Percentiles rank a stretch among this genome's conserved stretches.
Conservation (phyloP, 1,140 invertebrate species). For the Orius insidiosus region DNA sequence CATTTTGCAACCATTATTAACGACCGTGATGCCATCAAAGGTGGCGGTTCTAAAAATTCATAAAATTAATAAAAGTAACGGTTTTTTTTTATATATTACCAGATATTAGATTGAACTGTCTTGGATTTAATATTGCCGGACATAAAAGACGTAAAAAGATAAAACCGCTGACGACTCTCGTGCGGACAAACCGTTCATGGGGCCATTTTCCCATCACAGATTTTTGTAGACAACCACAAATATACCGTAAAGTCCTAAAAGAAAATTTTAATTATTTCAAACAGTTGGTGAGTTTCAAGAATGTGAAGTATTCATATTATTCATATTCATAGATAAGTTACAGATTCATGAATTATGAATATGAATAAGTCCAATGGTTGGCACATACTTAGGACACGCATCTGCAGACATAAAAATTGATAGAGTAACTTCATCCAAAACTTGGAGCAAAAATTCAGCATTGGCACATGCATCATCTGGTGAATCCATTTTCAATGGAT, state of each 20-base stretch:
- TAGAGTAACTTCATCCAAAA: constrained; percentile 76
- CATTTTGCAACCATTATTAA: constrained; percentile 71
- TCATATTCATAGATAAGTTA: too few species aligned
- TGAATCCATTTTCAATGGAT: constrained; percentile 89
- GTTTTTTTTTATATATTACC: constrained; percentile 26
- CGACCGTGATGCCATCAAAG: constrained; percentile 67
- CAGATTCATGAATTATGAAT: too few species aligned
- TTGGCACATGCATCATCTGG: constrained; percentile 85
- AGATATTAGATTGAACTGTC: constrained; percentile 78
- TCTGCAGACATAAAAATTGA: constrained; percentile 87
- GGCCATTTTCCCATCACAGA: constrained; percentile 84
- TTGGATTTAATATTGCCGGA: constrained; percentile 85
- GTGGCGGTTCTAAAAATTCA: constrained; percentile 53
- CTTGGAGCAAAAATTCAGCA: constrained; percentile 79
- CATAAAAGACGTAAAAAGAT: constrained; percentile 93
- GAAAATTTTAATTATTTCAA: constrained; percentile 15
- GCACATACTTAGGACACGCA: constrained; percentile 53
- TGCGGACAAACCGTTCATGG: constrained; percentile 75
- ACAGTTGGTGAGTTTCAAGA: neutral
- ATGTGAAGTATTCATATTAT: too few species aligned
- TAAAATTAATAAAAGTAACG: neutral
- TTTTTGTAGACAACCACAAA: constrained; percentile 80
- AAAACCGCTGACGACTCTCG: constrained; percentile 87
- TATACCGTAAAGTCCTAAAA: constrained; percentile 67
- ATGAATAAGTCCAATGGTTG: too few species aligned